Conservation (phyloP, 2,888 invertebrate species). For the Iphiclides podalirius region DNA sequence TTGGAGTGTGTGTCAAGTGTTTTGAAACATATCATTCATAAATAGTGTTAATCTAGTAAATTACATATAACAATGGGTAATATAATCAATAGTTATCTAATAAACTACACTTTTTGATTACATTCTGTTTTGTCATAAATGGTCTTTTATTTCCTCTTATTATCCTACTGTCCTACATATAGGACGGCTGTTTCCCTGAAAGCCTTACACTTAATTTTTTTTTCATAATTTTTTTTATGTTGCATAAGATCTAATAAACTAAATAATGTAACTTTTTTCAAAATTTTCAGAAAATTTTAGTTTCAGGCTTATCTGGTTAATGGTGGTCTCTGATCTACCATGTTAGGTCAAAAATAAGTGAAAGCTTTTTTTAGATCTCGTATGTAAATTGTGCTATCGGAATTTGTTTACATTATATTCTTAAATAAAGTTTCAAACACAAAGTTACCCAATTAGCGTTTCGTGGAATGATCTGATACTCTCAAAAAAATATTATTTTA, state of each 20-base stretch:
- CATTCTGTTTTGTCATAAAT: slow-evolving; percentile 11
- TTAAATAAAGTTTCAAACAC: no score
- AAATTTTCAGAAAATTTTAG: slow-evolving; percentile 17
- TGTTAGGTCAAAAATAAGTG: no score
- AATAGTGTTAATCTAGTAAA: not conserved
- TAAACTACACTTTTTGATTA: slow-evolving; percentile 7
- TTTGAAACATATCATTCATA: slow-evolving; percentile 29
- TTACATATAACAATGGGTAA: no score
- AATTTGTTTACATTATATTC: no score
- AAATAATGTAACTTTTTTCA: slow-evolving; percentile 26
- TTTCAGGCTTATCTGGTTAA: slow-evolving; percentile 19
- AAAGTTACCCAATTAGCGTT: no score
- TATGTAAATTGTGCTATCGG: no score
- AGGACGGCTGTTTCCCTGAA: slow-evolving; percentile 20
- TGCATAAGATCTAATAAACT: slow-evolving; percentile 25
- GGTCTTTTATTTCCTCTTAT: no score
- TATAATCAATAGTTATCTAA: slow-evolving; percentile 25
- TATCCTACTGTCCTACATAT: slow-evolving; percentile 16
- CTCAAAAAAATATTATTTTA: no score
- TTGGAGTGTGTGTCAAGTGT: slow-evolving; percentile 33
- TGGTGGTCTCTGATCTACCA: no score
- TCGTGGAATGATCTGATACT: no score
- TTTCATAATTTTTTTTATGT: slow-evolving; percentile 23
- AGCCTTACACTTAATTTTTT: no score
- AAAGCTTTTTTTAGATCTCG: no score